A percentile compares a stretch with the other conserved stretches of the same genome.
Conservation (phyloP, 2,888 invertebrate genomes). For the Eilema griseolum region DNA sequence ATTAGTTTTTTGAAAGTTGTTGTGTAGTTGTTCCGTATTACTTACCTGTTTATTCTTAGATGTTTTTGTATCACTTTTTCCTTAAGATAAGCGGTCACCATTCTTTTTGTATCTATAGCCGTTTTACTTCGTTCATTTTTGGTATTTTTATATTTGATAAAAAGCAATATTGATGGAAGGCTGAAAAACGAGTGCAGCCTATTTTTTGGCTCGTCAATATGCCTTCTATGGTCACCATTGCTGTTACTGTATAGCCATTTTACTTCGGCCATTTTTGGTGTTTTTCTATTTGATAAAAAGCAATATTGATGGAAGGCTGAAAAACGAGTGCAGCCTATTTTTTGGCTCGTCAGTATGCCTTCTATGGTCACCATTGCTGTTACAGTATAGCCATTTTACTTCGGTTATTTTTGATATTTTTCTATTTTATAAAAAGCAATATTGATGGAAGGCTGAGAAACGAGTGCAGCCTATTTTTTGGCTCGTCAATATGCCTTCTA, state of each 20-base stretch:
- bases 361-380: too few relatives aligned
- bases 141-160: not conserved
- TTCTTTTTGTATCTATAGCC: not conserved
- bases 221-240: too few relatives aligned
- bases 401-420: not conserved
- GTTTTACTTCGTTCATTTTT: not conserved
- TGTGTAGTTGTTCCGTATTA: not conserved
- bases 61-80: constrained; percentile 3
- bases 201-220: not conserved
- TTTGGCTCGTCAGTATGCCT: not conserved
- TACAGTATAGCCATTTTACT: not conserved
- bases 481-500: not conserved
- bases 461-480: not conserved
- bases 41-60: not conserved
- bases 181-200: too few relatives aligned
- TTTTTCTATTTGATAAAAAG: too few relatives aligned
- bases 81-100: not conserved
- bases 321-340: not conserved
- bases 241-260: not conserved
- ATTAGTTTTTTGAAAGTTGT: not conserved
- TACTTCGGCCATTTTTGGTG: not conserved
- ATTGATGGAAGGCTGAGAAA: too few relatives aligned
- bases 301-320: too few relatives aligned
- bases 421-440: too few relatives aligned
- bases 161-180: too few relatives aligned